Base-by-base conservation (phyloP, 1,140 invertebrate genomes). In the Aphis craccivora region DNA sequence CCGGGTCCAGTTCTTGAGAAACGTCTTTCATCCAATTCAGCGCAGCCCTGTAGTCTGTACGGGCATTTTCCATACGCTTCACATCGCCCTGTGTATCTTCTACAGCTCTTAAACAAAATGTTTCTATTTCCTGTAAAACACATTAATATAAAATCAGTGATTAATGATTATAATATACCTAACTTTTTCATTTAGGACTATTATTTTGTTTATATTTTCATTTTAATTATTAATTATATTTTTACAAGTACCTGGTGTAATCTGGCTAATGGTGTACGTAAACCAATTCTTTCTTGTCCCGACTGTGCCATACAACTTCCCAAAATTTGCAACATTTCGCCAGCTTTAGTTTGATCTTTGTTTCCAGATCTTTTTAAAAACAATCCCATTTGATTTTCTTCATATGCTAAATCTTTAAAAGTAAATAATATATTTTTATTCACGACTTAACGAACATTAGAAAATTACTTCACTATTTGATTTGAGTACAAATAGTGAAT, bases 21-120 rank as follows among this genome's bases (percentile, higher is more conserved):
- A 98, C 97, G 94, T 99, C 98, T 96, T 99, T 99, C 99, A 99
- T 99, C 99, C 99, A 99, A 95, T 98, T 97, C 4, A 99, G 96
- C 2, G 99, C 98, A 1, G 99, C 99, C 93, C 98, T 96, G 95
- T 99, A 99, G 94, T 99, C 99, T n/a, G 98, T 99, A 93, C 99
- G 96, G 5, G 97, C 96, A 95, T 98, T 98, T 95, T 99, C 99
- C 98, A 99, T 99, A 91, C 97, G 97, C 86, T 97, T 96, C 2
- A 99, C 97, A 18, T 99, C 99, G 84, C 97, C 96, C 30, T 98
- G 95, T 43, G 99, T 99, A 95, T 99, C 99, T 87, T 97, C 97
- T 0, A 99, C 98, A 2, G 99, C 99, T 94, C 98, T 96, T 94
- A 97, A 97, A 94, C 98, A 96, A 95, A 99, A 99, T 30, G 99